Conservation (phyloP, 1,140 invertebrate genomes). For the Leptopilina clavipes region DNA sequence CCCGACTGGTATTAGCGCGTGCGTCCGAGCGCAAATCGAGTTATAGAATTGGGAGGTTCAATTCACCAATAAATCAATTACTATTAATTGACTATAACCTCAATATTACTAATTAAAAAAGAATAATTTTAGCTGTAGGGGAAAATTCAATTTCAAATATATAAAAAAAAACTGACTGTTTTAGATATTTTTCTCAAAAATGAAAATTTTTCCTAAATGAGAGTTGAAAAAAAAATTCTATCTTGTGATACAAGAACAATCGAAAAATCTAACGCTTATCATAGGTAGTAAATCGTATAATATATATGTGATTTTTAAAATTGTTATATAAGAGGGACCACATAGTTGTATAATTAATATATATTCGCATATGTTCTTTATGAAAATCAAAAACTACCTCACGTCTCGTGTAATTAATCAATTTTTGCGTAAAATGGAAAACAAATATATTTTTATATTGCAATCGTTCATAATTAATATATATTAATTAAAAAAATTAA, state of each 20-base stretch:
- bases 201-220: background rate
- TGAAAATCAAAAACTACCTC: constrained; percentile 37
- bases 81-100: too few species aligned
- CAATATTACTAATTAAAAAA: too few species aligned
- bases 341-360: background rate
- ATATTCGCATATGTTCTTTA: background rate
- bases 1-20: too few species aligned
- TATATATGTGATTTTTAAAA: constrained; percentile 1
- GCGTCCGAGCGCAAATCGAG: too few species aligned
- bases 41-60: too few species aligned
- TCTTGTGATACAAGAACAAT: constrained; percentile 1
- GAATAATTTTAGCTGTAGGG: too few species aligned
- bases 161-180: too few species aligned
- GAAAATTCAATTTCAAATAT: too few species aligned
- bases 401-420: constrained; percentile 6
- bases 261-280: constrained; percentile 5
- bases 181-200: too few species aligned
- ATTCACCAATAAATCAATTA: too few species aligned
- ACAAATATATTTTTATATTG: constrained; percentile 36
- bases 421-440: background rate
- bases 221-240: background rate
- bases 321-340: background rate
- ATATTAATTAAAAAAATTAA: background rate
- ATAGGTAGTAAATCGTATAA: background rate
- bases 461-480: constrained; percentile 28